A percentile compares a stretch with the other conserved stretches of the same genome.
Conservation (phyloP, 2,888 invertebrate species). For the Tridacna gigas region DNA sequence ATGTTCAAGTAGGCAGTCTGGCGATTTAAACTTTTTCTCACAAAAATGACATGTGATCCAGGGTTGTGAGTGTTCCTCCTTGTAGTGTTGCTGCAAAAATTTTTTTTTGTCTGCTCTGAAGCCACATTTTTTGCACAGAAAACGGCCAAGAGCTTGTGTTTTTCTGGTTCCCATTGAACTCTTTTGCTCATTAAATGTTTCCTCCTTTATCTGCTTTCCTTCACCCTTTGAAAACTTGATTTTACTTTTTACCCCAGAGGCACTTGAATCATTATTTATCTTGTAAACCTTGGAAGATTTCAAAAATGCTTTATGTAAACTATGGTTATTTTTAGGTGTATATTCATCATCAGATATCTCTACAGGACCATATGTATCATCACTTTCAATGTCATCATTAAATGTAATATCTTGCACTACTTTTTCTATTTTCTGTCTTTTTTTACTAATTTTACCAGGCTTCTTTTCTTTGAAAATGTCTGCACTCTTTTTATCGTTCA, state of each 20-base stretch:
- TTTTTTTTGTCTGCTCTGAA: conserved; percentile 54
- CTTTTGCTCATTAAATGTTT: background rate
- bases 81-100: conserved; percentile 38
- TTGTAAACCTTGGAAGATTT: conserved; percentile 13
- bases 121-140: conserved; percentile 61
- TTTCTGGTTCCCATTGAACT: conserved; percentile 39
- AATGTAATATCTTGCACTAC: background rate
- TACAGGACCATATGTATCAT: conserved; percentile 32
- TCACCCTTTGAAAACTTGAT: background rate
- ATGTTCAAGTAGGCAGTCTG: conserved; percentile 64
- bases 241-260: background rate
- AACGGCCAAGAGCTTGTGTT: conserved; percentile 53
- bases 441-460: background rate
- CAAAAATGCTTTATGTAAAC: conserved; percentile 13
- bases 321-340: conserved; percentile 26
- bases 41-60: conserved; percentile 67
- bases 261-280: background rate
- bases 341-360: conserved; percentile 48
- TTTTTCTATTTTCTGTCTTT: too few species aligned
- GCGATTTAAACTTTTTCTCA: conserved; percentile 61
- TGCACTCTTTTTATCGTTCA: background rate
- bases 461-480: background rate
- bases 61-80: conserved; percentile 25
- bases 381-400: conserved; percentile 10
- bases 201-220: background rate